Conservation (phyloP, 2,113 vertebrate genomes). For the Dipodomys spectabilis region DNA sequence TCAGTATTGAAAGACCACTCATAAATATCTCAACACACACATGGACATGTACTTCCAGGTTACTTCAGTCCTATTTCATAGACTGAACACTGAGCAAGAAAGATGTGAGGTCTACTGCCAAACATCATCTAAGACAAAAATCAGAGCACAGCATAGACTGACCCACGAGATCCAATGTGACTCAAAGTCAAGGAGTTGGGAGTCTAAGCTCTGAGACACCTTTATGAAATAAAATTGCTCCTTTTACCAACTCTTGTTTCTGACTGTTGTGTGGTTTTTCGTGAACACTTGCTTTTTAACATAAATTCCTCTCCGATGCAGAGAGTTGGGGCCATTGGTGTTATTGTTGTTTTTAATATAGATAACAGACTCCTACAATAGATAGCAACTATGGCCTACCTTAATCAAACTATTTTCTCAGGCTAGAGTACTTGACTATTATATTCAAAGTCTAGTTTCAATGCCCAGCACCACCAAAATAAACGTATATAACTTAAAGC, state of each 20-base stretch:
- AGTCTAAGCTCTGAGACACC: neutral
- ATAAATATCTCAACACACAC: slow-evolving; percentile 44
- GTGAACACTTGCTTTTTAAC: slow-evolving; percentile 15
- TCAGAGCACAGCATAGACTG: neutral
- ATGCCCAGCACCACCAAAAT: neutral
- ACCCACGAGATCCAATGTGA: neutral
- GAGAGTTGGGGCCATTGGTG: neutral
- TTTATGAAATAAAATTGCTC: slow-evolving; percentile 28
- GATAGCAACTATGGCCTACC: slow-evolving; percentile 40
- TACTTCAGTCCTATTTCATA: neutral
- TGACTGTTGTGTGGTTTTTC: neutral
- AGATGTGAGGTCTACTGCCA: neutral
- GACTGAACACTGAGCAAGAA: neutral
- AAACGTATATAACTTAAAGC: neutral
- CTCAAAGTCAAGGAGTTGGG: neutral
- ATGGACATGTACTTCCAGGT: neutral
- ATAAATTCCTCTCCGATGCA: neutral
- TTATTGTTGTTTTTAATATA: neutral
- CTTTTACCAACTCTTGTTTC: neutral
- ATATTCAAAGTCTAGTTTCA: neutral
- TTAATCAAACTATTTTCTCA: slow-evolving; percentile 29
- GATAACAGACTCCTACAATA: slow-evolving; percentile 59
- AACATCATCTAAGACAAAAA: neutral
- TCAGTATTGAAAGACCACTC: neutral
- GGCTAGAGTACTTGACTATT: too few relatives aligned